A percentile compares a stretch with the other conserved stretches of the same genome.
phyloP scores from a whole-genome alignment of 2,888 invertebrate species.

The Metacarcinus magister region DNA sequence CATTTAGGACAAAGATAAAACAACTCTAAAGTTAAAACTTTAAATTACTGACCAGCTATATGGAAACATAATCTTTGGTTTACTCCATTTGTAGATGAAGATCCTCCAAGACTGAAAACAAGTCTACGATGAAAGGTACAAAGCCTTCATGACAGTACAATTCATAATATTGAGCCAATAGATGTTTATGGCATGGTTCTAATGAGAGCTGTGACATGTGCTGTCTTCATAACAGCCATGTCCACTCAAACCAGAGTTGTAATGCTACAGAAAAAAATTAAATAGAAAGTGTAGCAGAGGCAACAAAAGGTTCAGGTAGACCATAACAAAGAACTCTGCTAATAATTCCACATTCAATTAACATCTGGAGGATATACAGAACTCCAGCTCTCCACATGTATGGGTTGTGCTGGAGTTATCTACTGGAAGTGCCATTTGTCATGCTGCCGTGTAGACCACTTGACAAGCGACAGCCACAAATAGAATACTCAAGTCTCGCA shows the following conservation, averaged over 20 bases:
- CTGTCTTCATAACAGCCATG: conserved; percentile 79
- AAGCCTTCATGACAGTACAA: not conserved
- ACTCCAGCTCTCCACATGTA: not conserved
- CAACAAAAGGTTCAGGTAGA: not conserved
- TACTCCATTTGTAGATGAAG: not conserved
- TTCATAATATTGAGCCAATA: not conserved
- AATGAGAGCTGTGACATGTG: conserved; percentile 39
- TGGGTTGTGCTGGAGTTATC: not conserved
- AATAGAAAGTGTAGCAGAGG: conserved; percentile 14
- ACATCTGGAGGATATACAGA: conserved; percentile 14
- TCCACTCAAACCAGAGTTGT: conserved; percentile 46
- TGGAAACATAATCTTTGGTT: conserved; percentile 22
- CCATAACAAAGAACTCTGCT: conserved; percentile 6
- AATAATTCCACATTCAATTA: not conserved
- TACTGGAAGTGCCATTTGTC: not conserved
- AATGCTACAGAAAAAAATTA: conserved; percentile 23
- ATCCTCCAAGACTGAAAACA: conserved; percentile 35
- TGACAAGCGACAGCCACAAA: conserved; percentile 37
- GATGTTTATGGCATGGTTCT: not conserved
- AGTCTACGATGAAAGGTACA: not conserved
- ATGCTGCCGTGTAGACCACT: conserved; percentile 9
- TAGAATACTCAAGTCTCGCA: not conserved
- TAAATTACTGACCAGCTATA: conserved; percentile 51
- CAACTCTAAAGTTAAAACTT: not conserved
- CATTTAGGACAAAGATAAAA: conserved; percentile 35